These are phyloP conservation scores for Tachystola acroxantha DNA, from an alignment of 2,888 invertebrate species.

Conservation along the genomic window DNA sequence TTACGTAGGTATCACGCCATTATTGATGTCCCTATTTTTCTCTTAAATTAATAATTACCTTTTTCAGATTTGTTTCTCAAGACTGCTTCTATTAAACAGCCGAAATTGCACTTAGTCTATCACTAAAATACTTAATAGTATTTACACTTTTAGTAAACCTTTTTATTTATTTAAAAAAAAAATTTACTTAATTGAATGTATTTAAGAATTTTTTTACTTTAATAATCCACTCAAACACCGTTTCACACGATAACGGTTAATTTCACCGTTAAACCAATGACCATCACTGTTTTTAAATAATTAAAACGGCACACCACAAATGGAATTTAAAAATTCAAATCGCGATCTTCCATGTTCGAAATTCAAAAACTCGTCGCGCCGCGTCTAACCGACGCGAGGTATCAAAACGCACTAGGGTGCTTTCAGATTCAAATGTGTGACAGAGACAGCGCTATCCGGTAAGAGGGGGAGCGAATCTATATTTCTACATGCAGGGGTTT, in stretches of 20 bases:
- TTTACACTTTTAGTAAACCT: too few relatives aligned
- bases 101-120: too few relatives aligned
- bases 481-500: too few relatives aligned
- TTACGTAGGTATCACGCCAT: too few relatives aligned
- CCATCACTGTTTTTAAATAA: not conserved
- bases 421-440: slow-evolving; percentile 33
- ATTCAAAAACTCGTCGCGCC: slow-evolving; percentile 14
- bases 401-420: slow-evolving; percentile 53
- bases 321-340: slow-evolving; percentile 17
- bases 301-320: not conserved
- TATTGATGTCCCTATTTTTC: too few relatives aligned
- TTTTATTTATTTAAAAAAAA: not conserved
- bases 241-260: not conserved
- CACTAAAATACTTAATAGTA: too few relatives aligned
- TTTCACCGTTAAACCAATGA: not conserved
- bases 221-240: not conserved
- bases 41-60: too few relatives aligned
- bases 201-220: not conserved
- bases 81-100: too few relatives aligned
- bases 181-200: not conserved
- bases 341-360: slow-evolving; percentile 24
- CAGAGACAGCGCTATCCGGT: slow-evolving; percentile 35
- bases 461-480: slow-evolving; percentile 47
- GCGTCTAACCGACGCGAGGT: slow-evolving; percentile 31
- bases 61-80: too few relatives aligned